Evolutionary conservation across 2,113 vertebrate genomes (phyloP).

Genomic region (Chionis minor): DNA sequence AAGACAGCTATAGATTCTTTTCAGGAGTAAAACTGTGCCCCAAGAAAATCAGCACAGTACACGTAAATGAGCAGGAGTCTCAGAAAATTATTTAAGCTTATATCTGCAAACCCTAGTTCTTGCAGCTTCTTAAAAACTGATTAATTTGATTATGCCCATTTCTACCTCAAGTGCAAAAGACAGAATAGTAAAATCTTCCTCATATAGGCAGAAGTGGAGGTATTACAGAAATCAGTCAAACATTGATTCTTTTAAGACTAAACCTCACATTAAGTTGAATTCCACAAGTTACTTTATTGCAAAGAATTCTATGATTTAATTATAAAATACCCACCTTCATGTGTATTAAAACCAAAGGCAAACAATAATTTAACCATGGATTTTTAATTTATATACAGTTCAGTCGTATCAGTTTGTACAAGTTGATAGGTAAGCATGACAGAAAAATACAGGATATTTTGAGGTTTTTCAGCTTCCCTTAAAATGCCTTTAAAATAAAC

Average conservation of each 20-base stretch:
- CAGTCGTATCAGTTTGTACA: not conserved
- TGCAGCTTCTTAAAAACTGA: not conserved
- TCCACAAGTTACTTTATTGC: not conserved
- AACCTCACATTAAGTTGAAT: not conserved
- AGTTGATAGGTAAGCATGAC: not conserved
- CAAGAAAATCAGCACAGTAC: not conserved
- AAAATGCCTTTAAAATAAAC: not conserved
- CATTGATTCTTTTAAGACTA: not conserved
- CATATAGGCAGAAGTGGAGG: not conserved
- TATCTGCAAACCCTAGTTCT: not conserved
- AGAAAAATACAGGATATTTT: not conserved
- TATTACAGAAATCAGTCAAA: not conserved
- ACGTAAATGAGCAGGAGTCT: not conserved
- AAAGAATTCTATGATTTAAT: not conserved
- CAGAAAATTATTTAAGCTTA: not conserved
- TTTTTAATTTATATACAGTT: not conserved
- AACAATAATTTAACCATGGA: accelerated
- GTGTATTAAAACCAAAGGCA: not conserved
- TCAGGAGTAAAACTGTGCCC: not conserved
- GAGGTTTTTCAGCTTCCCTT: not conserved
- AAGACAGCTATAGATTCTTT: not conserved
- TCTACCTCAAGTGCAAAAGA: not conserved
- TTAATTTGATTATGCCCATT: not conserved
- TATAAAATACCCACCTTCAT: not conserved
- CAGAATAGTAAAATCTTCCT: not conserved